Evolutionary conservation across 2,113 vertebrate genomes (phyloP).

Genomic region (Aldabrachelys gigantea): DNA sequence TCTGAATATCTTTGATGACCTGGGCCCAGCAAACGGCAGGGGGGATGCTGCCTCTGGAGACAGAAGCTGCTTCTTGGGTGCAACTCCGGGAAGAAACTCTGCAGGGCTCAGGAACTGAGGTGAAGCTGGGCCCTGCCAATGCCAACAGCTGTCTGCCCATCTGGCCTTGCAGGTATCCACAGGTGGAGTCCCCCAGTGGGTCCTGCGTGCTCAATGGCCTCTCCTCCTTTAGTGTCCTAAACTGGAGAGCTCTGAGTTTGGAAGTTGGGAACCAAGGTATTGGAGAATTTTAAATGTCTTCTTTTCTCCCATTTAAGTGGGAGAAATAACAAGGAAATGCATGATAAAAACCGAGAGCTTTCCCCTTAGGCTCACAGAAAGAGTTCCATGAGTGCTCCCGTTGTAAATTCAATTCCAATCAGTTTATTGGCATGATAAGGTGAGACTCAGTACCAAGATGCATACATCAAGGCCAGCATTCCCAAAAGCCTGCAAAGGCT

Average conservation of each 20-base stretch:
- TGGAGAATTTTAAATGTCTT: neutral
- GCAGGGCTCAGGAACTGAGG: neutral
- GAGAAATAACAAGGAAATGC: constrained; percentile 54
- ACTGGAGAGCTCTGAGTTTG: neutral
- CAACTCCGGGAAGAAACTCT: neutral
- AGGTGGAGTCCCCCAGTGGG: neutral
- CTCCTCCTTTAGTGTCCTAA: neutral
- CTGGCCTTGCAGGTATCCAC: neutral
- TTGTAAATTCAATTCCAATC: constrained; percentile 61
- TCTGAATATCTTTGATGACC: neutral
- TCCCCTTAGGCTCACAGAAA: neutral
- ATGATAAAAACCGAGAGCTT: constrained; percentile 50
- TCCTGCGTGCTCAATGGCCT: neutral
- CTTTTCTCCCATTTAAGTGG: neutral
- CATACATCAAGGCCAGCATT: neutral
- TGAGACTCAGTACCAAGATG: constrained; percentile 21
- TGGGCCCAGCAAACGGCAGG: neutral
- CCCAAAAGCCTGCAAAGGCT: neutral
- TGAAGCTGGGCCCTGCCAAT: neutral
- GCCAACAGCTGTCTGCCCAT: neutral
- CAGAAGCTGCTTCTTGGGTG: neutral
- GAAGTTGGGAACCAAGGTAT: neutral
- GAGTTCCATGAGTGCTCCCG: constrained; percentile 14
- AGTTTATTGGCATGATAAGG: constrained; percentile 49
- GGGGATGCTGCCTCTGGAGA: neutral